Evolutionary conservation across 2,888 invertebrate genomes (phyloP).

Genomic region (Melanchra persicariae): DNA sequence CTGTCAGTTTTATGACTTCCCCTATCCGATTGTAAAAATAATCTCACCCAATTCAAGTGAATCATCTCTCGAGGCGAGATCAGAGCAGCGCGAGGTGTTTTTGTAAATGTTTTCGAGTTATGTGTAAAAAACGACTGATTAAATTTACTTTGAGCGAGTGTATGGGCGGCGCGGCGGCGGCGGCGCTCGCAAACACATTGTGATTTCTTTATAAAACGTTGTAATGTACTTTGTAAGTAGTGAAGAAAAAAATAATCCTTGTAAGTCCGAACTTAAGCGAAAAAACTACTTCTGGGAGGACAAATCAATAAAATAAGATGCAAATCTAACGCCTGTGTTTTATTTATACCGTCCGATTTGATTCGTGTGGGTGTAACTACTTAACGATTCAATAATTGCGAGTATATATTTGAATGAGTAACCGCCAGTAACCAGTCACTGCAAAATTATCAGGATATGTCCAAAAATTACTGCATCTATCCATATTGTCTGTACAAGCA

Average conservation of each 20-base stretch:
- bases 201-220: constrained; percentile 90
- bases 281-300: constrained; percentile 87
- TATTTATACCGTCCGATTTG: constrained; percentile 68
- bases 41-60: constrained; percentile 10
- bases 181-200: constrained; percentile 83
- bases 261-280: constrained; percentile 87
- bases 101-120: constrained; percentile 81
- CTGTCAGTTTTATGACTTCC: constrained; percentile 60
- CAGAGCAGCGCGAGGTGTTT: constrained; percentile 62
- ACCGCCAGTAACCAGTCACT: neutral
- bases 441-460: neutral
- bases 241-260: constrained; percentile 88
- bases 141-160: constrained; percentile 81
- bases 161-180: constrained; percentile 73
- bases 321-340: constrained; percentile 84
- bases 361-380: neutral
- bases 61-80: constrained; percentile 25
- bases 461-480: neutral
- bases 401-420: neutral
- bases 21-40: constrained; percentile 40
- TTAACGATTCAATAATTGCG: neutral
- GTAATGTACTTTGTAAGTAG: constrained; percentile 90
- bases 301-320: constrained; percentile 90
- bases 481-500: neutral
- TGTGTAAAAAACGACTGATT: constrained; percentile 88